Percentiles rank a stretch among this genome's conserved stretches.
These are phyloP conservation scores for Salticus scenicus DNA, from an alignment of 2,888 invertebrate species.

Conservation along the genomic window DNA sequence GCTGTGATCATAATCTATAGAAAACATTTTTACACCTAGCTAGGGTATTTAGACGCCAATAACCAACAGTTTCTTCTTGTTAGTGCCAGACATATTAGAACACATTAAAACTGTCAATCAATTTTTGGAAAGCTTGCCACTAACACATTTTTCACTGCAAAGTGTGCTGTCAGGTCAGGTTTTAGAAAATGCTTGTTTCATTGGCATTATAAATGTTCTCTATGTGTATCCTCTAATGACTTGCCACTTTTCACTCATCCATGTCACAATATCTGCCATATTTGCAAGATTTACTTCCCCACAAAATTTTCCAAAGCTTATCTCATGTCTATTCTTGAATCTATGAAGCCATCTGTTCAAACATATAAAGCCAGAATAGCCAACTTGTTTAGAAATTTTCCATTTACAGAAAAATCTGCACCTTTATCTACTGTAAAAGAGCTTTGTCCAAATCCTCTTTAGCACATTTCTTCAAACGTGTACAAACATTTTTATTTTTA, in stretches of 20 bases:
- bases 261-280: background rate
- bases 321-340: too few species aligned
- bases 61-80: slow-evolving; percentile 6
- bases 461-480: background rate
- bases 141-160: background rate
- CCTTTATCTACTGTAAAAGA: background rate
- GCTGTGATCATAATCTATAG: background rate
- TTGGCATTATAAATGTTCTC: background rate
- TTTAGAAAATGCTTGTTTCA: background rate
- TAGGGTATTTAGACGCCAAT: slow-evolving; percentile 8
- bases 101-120: background rate
- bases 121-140: background rate
- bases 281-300: background rate
- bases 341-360: too few species aligned
- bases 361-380: background rate
- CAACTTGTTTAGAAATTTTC: background rate
- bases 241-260: slow-evolving; percentile 1
- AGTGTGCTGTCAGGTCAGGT: background rate
- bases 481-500: background rate
- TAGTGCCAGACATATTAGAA: slow-evolving; percentile 8
- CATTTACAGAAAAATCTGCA: background rate
- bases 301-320: too few species aligned
- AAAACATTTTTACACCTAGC: background rate
- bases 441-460: too few species aligned
- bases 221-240: background rate